Evolutionary conservation across 2,113 vertebrate genomes (phyloP).

Genomic region (Pterocles orientalis): DNA sequence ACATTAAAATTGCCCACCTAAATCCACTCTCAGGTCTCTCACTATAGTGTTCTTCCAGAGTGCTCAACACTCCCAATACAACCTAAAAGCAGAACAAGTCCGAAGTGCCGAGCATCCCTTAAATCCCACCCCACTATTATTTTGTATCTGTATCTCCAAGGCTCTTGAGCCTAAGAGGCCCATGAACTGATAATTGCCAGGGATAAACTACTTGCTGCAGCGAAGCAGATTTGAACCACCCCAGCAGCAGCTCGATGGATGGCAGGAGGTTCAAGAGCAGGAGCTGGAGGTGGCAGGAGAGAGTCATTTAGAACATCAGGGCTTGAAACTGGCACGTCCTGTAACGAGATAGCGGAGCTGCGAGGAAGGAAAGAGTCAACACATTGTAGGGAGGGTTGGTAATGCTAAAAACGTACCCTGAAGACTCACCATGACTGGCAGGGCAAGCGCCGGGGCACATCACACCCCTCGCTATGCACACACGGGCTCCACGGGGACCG

Average conservation of each 20-base stretch:
- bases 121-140: background rate
- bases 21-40: background rate
- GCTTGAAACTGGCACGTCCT: background rate
- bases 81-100: background rate
- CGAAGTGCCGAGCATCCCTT: background rate
- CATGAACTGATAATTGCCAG: background rate
- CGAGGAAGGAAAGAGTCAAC: background rate
- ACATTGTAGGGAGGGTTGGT: background rate
- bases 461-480: background rate
- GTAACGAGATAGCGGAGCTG: background rate
- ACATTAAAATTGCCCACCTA: background rate
- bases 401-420: background rate
- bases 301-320: background rate
- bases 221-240: background rate
- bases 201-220: background rate
- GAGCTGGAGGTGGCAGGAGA: background rate
- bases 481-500: fast-evolving
- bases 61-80: background rate
- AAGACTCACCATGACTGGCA: background rate
- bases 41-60: background rate
- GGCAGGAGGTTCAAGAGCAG: background rate
- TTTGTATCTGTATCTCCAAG: background rate
- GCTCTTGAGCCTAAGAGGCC: background rate
- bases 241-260: fast-evolving
- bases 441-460: background rate